Conservation (phyloP, 1,140 invertebrate species). For the Lasioglossum baleicum region DNA sequence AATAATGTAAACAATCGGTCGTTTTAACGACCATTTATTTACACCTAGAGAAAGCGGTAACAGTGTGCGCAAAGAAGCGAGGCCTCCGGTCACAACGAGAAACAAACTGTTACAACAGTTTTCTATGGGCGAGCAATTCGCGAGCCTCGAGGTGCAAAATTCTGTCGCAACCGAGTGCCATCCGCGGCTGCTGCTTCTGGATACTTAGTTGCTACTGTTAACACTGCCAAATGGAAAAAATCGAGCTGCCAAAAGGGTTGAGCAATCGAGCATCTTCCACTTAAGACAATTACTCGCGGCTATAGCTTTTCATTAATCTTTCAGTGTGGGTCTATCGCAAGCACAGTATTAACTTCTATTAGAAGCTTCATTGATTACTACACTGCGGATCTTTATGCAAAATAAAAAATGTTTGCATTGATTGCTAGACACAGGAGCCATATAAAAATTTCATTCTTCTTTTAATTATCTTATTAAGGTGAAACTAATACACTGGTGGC, state of each 20-base stretch:
- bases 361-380: neutral
- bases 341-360: too few species aligned
- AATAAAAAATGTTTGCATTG: too few species aligned
- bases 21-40: constrained; percentile 41
- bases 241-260: neutral
- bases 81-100: constrained; percentile 4
- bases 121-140: constrained; percentile 1
- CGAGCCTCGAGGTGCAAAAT: constrained; percentile 43
- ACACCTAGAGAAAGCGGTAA: constrained; percentile 56
- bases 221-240: neutral
- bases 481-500: too few species aligned
- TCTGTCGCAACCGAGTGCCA: constrained; percentile 17
- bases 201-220: neutral
- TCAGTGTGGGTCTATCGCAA: too few species aligned
- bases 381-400: too few species aligned
- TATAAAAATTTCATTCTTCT: too few species aligned
- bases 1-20: constrained; percentile 41
- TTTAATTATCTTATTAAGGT: too few species aligned
- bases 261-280: neutral
- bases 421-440: too few species aligned
- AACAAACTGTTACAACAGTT: constrained; percentile 10
- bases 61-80: constrained; percentile 4
- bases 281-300: neutral
- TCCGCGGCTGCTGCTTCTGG: constrained; percentile 2
- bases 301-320: neutral